Base-by-base conservation (phyloP, 2,888 invertebrate genomes). In the Rhaphigaster nebulosa region DNA sequence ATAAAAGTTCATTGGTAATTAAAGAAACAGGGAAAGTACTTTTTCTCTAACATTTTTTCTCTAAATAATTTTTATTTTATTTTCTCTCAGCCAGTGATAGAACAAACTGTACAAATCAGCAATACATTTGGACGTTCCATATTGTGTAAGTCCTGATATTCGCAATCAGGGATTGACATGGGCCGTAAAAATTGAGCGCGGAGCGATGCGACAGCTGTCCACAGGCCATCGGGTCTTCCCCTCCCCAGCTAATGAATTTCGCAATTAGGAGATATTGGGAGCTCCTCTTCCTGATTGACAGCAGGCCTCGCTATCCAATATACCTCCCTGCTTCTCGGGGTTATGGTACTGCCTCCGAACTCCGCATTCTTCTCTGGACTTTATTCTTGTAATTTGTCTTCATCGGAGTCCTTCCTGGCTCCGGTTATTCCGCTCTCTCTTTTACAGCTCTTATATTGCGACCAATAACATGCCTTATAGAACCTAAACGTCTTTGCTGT, bases 211-310 rank as follows among this genome's bases (percentile, higher is more conserved):
- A 45, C 76, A 70, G 76, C 76, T 45, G 29, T 87, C 50, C 50
- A 76, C n/a, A 34, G 76, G 76, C 45, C 89, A 76, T 76, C 76
- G 76, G 13, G 45, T n/a, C 89, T 26, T 65, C 60, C 38, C 65
- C 60, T 23, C 87, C 52, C 23, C 45, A 89, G 65, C 89, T 89
- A 89, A 89, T 89, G 89, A 89, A 89, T 89, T 89, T 76, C 89
- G 89, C 89, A 89, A 89, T 89, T 89, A 89, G 89, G 70, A 89
- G 89, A 89, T 52, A 52, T 56, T 54, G 45, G 89, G 45, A 84
- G 84, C 84, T 84, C 10, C 45, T 84, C 84, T 76, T 76, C 41
- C 84, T 84, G 84, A 84, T 84, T 89, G 89, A 89, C 89, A 89
- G 88, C 23, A 15, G n/a, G 45, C 45, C 88, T 26, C n/a, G 41